Evolutionary conservation across 2,797 vertebrate genomes (phyloP), one percentile per base, ranked within the genome.

Genomic region (Harpagifer antarcticus): DNA sequence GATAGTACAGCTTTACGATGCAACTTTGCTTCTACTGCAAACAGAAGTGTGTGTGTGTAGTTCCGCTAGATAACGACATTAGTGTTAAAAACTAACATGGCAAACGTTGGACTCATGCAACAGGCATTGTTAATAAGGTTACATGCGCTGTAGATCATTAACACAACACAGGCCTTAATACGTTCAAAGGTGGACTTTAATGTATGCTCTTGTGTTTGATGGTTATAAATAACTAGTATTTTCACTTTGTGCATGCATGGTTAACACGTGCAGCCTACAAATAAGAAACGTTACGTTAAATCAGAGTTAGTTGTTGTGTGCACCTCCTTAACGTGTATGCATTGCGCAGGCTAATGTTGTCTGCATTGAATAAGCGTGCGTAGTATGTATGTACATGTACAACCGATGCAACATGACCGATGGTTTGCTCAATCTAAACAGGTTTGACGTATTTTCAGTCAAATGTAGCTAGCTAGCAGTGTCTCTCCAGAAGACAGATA

Each of bases 101-200:
- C 6, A 68, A 37, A 78, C 16, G 7, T 0, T 23, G 1, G 33
- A 60, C 4, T 68, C 57, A 23, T 7, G 79, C 86, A 92, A 91
- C 89, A 89, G 74, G 68, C 64, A 31, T 20, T 43, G 56, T 0
- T 1, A 33, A 10, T 37, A 37, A 37, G 33, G 33, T 37, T 1
- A 12, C 43, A 67, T 23, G 7, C n/a, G 0, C 2, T 2, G 67
- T 81, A 17, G 59, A 88, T 87, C 2, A 84, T 92, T 89, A 68
- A 81, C 73, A 9, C 9, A n/a, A 1, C 2, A 10, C 3, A 37
- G 47, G 8, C 54, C 44, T 2, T 31, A 0, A 0, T 13, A 0
- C 4, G 79, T 44, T 1, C 72, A 88, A 85, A 88, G 84, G 89
- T 90, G 69, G 37, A 2, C 11, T 7, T 40, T 1, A 16, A 5